phyloP scores from a whole-genome alignment of 92 coral and sea anemone species.

The Porites divaricata region DNA sequence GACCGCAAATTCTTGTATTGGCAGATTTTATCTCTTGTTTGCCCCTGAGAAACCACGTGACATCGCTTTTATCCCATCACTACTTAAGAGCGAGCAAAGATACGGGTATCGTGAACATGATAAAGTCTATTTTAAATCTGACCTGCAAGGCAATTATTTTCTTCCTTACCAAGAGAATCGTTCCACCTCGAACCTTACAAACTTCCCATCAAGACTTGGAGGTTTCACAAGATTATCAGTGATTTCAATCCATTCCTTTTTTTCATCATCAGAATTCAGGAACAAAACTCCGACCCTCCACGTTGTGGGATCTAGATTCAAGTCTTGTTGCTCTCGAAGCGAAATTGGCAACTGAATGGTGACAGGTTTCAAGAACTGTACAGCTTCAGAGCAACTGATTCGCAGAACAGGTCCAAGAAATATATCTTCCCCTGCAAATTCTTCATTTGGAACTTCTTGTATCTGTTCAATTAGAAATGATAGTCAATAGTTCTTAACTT shows the following conservation, averaged over 20 bases:
- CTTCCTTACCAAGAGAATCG: slow-evolving; percentile 38
- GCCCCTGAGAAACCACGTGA: too few relatives aligned
- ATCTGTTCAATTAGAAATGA: not conserved
- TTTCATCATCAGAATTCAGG: slow-evolving; percentile 17
- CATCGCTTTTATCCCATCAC: too few relatives aligned
- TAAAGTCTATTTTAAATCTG: too few relatives aligned
- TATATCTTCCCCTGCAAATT: not conserved
- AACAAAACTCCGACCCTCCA: slow-evolving; percentile 26
- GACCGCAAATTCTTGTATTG: too few relatives aligned
- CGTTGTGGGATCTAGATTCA: not conserved
- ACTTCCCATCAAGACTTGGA: not conserved
- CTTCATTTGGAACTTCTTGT: slow-evolving; percentile 27
- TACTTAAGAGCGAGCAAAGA: too few relatives aligned
- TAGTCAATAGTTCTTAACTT: too few relatives aligned
- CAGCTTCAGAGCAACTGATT: not conserved
- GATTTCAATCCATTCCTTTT: not conserved
- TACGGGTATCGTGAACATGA: too few relatives aligned
- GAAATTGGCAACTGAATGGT: too few relatives aligned
- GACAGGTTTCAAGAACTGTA: slow-evolving; percentile 18
- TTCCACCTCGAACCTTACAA: slow-evolving; percentile 29
- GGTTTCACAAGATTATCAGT: too few relatives aligned
- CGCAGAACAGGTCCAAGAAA: too few relatives aligned
- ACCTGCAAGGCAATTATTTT: not conserved
- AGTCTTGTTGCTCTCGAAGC: too few relatives aligned
- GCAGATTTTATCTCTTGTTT: too few relatives aligned